These are phyloP conservation scores for Solea senegalensis DNA, from an alignment of 2,113 vertebrate genomes.

Conservation along the genomic window DNA sequence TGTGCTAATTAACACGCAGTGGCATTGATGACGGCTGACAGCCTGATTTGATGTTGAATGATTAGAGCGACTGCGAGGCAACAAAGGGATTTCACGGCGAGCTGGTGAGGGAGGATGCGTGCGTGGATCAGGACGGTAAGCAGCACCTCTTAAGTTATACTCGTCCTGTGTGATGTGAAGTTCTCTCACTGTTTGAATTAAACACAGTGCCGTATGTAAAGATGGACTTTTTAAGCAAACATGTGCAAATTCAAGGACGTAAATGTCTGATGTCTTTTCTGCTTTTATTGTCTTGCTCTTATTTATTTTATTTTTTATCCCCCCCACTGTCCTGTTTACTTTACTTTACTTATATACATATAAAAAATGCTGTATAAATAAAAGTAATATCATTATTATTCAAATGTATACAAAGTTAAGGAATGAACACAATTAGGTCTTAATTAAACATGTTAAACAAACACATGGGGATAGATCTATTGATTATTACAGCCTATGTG, in stretches of 20 bases:
- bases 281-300: too few species aligned
- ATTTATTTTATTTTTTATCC: too few species aligned
- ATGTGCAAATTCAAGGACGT: too few species aligned
- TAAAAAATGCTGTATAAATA: too few species aligned
- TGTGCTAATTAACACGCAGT: background rate
- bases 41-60: conserved; percentile 31
- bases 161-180: conserved; percentile 13
- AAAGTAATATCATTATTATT: too few species aligned
- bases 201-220: too few species aligned
- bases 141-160: conserved; percentile 51
- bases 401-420: too few species aligned
- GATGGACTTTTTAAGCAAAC: too few species aligned
- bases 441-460: conserved; percentile 23
- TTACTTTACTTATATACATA: too few species aligned
- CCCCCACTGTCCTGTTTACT: too few species aligned
- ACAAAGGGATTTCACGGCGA: conserved; percentile 8
- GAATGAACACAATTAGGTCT: background rate
- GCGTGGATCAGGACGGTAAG: conserved; percentile 51
- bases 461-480: conserved; percentile 12
- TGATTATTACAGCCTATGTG: too few species aligned
- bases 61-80: conserved; percentile 24
- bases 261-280: too few species aligned
- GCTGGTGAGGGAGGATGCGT: conserved; percentile 5
- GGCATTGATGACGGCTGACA: conserved; percentile 18
- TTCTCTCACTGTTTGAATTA: background rate